Base-by-base conservation (phyloP, 2,113 vertebrate species). In the Oreotrochilus melanogaster region DNA sequence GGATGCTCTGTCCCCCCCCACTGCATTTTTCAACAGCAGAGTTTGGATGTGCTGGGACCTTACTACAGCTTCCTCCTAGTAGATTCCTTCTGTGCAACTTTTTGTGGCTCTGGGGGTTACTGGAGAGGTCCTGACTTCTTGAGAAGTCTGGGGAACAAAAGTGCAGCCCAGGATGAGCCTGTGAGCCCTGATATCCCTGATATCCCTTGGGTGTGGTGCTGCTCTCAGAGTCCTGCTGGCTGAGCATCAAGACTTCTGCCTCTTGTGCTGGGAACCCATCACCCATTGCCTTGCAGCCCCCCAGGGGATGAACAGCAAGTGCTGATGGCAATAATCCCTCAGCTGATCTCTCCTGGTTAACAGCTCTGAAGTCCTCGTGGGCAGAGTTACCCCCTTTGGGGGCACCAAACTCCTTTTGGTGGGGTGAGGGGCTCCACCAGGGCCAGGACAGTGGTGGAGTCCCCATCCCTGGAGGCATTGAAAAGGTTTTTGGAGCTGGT, bases 101-200 rank as follows among this genome's bases (percentile, higher is more conserved):
- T 6, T 12, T 42, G 22, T 66, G 42, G 53, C 54, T 86, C 22
- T 53, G 18, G 75, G 75, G 37, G n/a, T 65, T 39, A 31, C 25
- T 15, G 14, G 45, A 51, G 37, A 51, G 45, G n/a, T 19, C 6
- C 30, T 33, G 33, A 7, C 0, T 0, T 37, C n/a, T 81, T 50
- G 65, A 21, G 24, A 45, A 0, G 1, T 8, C 8, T 0, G 3
- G 62, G 51, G 42, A 62, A 33, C n/a, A 54, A 14, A 70, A 82
- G 56, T 3, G 1, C 23, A 30, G 69, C 15, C 4, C 12, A 13
- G 39, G 39, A 39, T 39, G 39, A 39, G 39, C 39, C 39, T 39
- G 39, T 39, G 39, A 39, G 39, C 39, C 39, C 12, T 39, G 12
- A 39, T 13, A 39, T 39, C 39, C 39, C 35, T 37, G 35, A 37